phyloP scores from a whole-genome alignment of 2,797 vertebrate genomes.

The Oreochromis mossambicus region DNA sequence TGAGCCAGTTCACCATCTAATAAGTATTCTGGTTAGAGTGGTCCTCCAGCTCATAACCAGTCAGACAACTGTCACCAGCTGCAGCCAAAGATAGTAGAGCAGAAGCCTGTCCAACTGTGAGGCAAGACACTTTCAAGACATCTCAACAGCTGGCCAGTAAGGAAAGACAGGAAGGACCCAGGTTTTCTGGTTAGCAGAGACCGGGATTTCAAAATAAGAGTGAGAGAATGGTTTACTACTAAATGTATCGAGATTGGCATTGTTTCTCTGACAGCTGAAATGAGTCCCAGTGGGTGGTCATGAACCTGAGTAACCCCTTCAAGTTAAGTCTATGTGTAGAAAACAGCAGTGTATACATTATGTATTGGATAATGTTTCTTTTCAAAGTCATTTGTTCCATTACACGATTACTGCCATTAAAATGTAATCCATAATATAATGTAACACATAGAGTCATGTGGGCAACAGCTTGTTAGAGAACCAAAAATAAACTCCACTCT shows the following conservation, averaged over 20 bases:
- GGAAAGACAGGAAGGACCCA: neutral
- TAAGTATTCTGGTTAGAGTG: neutral
- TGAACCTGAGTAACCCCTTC: neutral
- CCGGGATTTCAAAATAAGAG: neutral
- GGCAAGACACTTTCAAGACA: neutral
- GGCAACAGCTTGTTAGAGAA: neutral
- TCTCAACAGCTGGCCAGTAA: neutral
- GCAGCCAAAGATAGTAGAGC: rapidly evolving
- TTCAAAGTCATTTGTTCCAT: neutral
- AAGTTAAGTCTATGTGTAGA: neutral
- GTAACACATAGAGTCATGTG: neutral
- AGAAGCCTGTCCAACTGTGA: neutral
- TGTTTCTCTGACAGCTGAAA: neutral
- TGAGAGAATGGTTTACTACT: neutral
- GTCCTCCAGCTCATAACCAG: neutral
- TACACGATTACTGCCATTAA: neutral
- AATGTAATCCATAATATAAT: neutral
- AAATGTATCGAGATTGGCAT: neutral
- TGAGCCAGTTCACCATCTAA: neutral
- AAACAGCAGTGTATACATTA: neutral
- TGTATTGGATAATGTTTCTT: neutral
- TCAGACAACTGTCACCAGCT: neutral
- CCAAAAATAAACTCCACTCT: neutral
- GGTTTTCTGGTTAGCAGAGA: neutral
- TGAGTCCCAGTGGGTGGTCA: neutral